phyloP scores from a whole-genome alignment of 2,113 vertebrate genomes.

The Sterrhoptilus dennistouni region DNA sequence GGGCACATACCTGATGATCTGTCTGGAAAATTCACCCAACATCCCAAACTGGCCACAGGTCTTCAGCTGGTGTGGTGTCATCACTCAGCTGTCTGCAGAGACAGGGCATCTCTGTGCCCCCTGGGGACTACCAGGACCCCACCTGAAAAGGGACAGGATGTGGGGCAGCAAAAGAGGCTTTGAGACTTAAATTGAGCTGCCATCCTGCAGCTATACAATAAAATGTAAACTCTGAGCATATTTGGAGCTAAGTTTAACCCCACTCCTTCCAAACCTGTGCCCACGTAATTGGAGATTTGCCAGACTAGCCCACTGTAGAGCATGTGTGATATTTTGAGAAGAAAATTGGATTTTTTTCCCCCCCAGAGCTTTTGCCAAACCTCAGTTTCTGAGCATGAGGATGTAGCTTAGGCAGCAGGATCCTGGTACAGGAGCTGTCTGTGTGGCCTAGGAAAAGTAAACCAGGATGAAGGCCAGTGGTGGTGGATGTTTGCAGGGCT shows the following conservation, averaged over 20 bases:
- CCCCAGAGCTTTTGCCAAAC: neutral
- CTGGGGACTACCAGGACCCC: neutral
- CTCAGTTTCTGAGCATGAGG: neutral
- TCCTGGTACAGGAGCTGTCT: neutral
- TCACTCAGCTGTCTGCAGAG: neutral
- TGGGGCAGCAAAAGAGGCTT: rapidly evolving
- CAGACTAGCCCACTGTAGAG: neutral
- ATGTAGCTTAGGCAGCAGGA: neutral
- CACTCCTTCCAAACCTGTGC: neutral
- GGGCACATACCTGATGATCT: rapidly evolving
- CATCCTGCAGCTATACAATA: neutral
- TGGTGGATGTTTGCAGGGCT: neutral
- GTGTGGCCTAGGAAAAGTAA: neutral
- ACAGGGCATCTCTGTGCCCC: neutral
- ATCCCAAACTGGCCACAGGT: neutral
- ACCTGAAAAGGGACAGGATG: neutral
- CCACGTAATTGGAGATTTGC: neutral
- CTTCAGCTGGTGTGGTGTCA: neutral
- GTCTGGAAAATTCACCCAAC: neutral
- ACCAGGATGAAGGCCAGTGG: neutral
- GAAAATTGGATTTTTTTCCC: neutral
- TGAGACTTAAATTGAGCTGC: neutral
- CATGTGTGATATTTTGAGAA: neutral
- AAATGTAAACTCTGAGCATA: neutral
- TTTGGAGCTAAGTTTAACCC: neutral